phyloP scores from a whole-genome alignment of 2,797 vertebrate genomes.

The Xyrichtys novacula region DNA sequence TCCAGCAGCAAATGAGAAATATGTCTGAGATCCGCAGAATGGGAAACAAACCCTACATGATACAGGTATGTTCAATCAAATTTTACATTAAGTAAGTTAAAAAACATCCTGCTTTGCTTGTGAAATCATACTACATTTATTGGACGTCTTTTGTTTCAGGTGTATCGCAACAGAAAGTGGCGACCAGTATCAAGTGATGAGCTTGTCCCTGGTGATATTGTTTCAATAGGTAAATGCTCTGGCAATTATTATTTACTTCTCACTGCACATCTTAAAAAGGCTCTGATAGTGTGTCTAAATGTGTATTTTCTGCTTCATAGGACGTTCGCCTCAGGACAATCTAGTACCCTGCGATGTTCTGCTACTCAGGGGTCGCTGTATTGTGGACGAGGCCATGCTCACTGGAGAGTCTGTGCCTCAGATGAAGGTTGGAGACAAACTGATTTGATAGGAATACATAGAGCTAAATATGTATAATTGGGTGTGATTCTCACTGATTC shows the following conservation, averaged over 20 bases:
- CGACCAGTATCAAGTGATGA: conserved; percentile 95
- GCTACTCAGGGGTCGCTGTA: conserved; percentile 93
- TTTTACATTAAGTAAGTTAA: neutral
- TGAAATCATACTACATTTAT: conserved; percentile 12
- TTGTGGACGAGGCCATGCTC: conserved; percentile 98
- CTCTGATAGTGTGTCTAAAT: conserved; percentile 2
- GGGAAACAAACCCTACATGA: conserved; percentile 97
- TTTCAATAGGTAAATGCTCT: conserved; percentile 90
- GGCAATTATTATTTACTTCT: conserved; percentile 8
- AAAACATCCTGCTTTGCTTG: neutral
- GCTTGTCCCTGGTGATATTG: conserved; percentile 93
- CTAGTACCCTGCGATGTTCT: conserved; percentile 95
- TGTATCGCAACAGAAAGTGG: conserved; percentile 98
- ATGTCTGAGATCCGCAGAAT: conserved; percentile 96
- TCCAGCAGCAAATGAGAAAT: conserved; percentile 98
- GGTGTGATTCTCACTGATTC: neutral
- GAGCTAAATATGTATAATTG: neutral
- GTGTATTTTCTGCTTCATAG: conserved; percentile 69
- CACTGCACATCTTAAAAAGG: conserved; percentile 2
- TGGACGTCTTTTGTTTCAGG: conserved; percentile 76
- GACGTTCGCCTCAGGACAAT: conserved; percentile 95
- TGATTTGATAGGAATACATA: neutral
- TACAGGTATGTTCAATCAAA: conserved; percentile 85
- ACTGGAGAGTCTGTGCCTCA: conserved; percentile 97
- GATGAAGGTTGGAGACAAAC: conserved; percentile 91